Conservation (phyloP, 2,113 vertebrate genomes). For the Sakesphorus luctuosus region DNA sequence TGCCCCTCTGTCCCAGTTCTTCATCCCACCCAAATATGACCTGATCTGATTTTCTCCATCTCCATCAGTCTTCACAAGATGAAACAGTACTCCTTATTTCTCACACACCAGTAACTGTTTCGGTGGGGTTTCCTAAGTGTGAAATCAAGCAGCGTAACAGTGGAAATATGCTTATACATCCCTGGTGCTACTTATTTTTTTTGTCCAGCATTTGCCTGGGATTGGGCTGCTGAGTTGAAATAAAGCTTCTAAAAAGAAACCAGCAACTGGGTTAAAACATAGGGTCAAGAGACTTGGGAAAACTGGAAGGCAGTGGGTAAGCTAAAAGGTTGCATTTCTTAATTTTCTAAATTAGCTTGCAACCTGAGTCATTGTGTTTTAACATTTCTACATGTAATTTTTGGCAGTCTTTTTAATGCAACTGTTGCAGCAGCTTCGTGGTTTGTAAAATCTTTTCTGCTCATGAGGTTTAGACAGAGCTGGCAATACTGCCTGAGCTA, state of each 20-base stretch:
- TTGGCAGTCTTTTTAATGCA: not conserved
- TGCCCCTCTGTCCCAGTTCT: not conserved
- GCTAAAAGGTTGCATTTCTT: not conserved
- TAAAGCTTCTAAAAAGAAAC: not conserved
- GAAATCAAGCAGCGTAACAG: not conserved
- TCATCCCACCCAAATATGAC: not conserved
- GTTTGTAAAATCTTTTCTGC: not conserved
- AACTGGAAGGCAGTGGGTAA: not conserved
- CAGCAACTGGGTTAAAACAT: not conserved
- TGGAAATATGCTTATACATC: not conserved
- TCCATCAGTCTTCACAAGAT: not conserved
- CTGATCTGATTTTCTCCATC: not conserved
- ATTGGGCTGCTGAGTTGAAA: not conserved
- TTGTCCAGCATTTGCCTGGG: rapidly evolving
- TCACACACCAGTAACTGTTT: not conserved
- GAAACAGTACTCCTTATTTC: not conserved
- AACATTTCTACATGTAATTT: not conserved
- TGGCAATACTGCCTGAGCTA: not conserved
- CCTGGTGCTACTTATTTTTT: not conserved
- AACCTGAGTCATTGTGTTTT: not conserved
- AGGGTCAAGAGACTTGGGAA: not conserved
- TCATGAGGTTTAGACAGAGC: not conserved
- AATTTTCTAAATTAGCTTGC: not conserved
- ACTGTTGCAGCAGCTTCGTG: not conserved
- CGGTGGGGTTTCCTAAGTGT: not conserved